These are phyloP conservation scores for Polyodon spathula DNA, from an alignment of 2,113 vertebrate genomes.

Conservation along the genomic window DNA sequence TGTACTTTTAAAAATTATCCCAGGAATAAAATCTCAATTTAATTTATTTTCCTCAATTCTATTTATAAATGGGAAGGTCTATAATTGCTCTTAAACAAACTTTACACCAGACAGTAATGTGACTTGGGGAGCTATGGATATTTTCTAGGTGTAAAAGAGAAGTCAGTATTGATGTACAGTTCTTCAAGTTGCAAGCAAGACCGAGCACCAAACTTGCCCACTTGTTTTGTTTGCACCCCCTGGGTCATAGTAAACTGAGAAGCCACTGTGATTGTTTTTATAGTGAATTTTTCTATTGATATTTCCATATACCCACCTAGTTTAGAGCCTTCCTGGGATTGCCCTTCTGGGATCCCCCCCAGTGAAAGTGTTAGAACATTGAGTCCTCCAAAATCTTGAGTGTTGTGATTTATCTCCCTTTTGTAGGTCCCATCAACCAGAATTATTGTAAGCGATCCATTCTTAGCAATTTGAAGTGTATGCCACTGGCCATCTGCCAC, in stretches of 20 bases:
- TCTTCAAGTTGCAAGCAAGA: too few species aligned
- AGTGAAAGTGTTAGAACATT: conserved; percentile 77
- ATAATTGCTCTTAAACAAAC: too few species aligned
- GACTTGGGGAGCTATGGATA: background rate
- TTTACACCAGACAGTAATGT: too few species aligned
- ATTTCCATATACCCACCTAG: conserved; percentile 56
- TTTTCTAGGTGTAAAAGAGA: background rate
- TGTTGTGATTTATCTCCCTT: conserved; percentile 66
- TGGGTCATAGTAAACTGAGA: too few species aligned
- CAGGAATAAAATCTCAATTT: too few species aligned
- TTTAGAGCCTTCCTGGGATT: conserved; percentile 57
- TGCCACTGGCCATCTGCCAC: conserved; percentile 89
- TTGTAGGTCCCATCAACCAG: conserved; percentile 57
- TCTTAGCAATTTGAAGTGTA: conserved; percentile 68
- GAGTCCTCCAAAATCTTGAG: conserved; percentile 85
- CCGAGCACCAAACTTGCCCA: too few species aligned
- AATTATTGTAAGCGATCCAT: conserved; percentile 64
- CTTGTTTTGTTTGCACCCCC: too few species aligned
- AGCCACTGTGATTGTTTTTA: too few species aligned
- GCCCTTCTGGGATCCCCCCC: conserved; percentile 74
- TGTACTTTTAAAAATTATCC: too few species aligned
- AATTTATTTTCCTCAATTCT: too few species aligned
- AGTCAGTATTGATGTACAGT: background rate
- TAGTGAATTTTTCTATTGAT: too few species aligned
- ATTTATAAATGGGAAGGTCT: too few species aligned